Evolutionary conservation across 2,113 vertebrate species (phyloP).

Genomic region (Percina caprodes): DNA sequence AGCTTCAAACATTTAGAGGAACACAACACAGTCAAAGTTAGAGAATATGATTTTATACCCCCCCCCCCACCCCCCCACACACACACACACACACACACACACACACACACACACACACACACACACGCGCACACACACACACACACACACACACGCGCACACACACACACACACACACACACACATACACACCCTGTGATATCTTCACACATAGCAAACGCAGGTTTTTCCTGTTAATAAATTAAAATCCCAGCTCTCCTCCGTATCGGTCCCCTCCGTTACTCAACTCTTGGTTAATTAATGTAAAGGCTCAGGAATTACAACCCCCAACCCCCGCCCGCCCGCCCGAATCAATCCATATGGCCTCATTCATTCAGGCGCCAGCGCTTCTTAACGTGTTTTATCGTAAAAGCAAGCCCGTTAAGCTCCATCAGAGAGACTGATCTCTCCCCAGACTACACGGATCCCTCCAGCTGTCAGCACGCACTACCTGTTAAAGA

Average conservation of each 20-base stretch:
- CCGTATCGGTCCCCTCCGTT: background rate
- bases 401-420: slow-evolving; percentile 20
- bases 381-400: background rate
- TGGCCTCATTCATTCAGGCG: slow-evolving; percentile 23
- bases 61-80: too few relatives aligned
- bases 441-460: slow-evolving; percentile 36
- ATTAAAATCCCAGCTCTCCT: background rate
- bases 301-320: background rate
- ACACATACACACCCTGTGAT: too few relatives aligned
- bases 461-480: slow-evolving; percentile 49
- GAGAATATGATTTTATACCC: background rate
- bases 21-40: background rate
- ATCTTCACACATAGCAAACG: background rate
- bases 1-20: background rate
- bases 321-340: too few relatives aligned
- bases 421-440: slow-evolving; percentile 45
- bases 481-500: slow-evolving; percentile 38
- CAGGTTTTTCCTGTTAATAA: background rate
- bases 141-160: too few relatives aligned
- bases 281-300: slow-evolving; percentile 1
- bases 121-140: too few relatives aligned
- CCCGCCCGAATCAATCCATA: slow-evolving; percentile 51
- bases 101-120: too few relatives aligned
- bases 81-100: too few relatives aligned
- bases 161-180: too few relatives aligned